These are phyloP conservation scores for Meganola albula DNA, from an alignment of 2,888 invertebrate genomes.

Conservation along the genomic window DNA sequence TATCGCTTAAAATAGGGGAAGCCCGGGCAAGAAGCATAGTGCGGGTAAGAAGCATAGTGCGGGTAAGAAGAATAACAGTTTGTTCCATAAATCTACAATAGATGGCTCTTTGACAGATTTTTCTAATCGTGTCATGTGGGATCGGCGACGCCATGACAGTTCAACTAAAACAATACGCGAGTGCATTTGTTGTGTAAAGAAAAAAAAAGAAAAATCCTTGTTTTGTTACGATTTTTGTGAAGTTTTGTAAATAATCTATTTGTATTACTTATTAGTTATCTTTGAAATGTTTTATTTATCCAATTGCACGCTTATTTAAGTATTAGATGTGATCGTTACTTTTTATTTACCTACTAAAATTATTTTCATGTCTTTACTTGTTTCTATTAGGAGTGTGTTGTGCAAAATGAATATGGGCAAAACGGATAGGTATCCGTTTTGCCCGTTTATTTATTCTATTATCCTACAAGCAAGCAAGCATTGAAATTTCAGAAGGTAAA, in stretches of 20 bases:
- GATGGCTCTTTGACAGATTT: background rate
- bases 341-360: background rate
- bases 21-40: no score
- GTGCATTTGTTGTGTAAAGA: background rate
- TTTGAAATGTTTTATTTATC: no score
- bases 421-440: background rate
- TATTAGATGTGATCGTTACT: no score
- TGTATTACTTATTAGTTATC: no score
- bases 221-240: no score
- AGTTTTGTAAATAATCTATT: no score
- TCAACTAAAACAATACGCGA: background rate
- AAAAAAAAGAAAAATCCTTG: no score
- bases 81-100: no score
- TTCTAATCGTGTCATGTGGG: background rate
- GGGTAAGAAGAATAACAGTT: background rate
- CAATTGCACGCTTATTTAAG: no score
- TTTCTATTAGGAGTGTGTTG: background rate
- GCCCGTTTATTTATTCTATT: background rate
- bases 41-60: background rate
- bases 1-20: no score
- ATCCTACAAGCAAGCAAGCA: background rate
- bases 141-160: background rate
- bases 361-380: background rate
- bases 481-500: conserved; percentile 1
- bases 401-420: background rate